Percentiles rank a stretch among this genome's conserved stretches.
These are phyloP conservation scores for Hippocampus mohnikei DNA, from an alignment of 2,113 vertebrate species.

Conservation along the genomic window DNA sequence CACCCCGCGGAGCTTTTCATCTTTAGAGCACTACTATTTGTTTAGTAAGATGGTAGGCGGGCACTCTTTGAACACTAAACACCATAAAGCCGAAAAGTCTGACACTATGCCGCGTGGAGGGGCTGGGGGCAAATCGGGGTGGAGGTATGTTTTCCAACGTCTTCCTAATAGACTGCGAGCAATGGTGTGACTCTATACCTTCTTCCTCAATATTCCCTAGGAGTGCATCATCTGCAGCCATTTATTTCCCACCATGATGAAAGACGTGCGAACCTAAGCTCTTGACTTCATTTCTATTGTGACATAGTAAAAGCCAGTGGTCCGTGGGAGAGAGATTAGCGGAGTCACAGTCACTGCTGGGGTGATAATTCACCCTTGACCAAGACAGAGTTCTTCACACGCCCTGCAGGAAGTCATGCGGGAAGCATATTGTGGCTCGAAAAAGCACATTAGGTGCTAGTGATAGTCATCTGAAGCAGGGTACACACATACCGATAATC, in stretches of 20 bases:
- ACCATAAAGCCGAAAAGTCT: constrained; percentile 55
- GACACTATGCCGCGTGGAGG: constrained; percentile 49
- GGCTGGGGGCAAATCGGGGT: background rate
- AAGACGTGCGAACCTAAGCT: background rate
- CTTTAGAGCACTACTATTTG: constrained; percentile 53
- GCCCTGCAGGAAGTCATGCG: constrained; percentile 11
- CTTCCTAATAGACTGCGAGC: background rate
- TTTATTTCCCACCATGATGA: background rate
- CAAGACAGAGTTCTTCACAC: constrained; percentile 40
- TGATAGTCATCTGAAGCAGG: background rate
- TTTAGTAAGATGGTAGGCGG: constrained; percentile 59
- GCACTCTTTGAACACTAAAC: constrained; percentile 61
- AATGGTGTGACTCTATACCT: background rate
- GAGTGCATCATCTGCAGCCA: background rate
- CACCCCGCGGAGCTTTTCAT: constrained; percentile 3
- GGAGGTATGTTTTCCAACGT: background rate
- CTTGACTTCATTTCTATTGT: constrained; percentile 24
- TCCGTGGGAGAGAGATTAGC: constrained; percentile 30
- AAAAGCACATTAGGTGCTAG: background rate
- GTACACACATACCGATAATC: background rate
- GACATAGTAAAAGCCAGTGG: constrained; percentile 18
- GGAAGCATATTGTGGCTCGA: background rate
- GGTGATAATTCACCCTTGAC: constrained; percentile 54
- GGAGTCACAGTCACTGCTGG: constrained; percentile 19
- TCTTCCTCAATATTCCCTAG: background rate